Evolutionary conservation across 2,113 vertebrate genomes (phyloP), one percentile per base, ranked within the genome.

Genomic region (Entomyzon cyanotis): DNA sequence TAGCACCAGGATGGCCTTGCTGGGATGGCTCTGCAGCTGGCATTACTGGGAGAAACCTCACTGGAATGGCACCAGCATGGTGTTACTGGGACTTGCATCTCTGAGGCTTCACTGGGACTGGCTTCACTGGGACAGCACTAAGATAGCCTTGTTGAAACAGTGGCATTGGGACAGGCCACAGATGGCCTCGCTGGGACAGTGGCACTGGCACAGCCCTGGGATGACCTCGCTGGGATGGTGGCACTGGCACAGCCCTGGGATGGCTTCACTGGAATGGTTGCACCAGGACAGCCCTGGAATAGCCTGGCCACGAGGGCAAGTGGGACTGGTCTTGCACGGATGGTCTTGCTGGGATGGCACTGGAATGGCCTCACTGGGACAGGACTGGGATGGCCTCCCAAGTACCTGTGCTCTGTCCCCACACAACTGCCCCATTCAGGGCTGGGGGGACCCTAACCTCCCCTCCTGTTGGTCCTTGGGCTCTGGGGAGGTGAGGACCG

Each of bases 391-490:
- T 73, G 70, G 7, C 30, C 50, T 50, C 30, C 33, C 28, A 56
- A 22, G 15, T 12, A 41, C 49, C 22, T 52, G 31, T 24, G 28
- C 33, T 59, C 30, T 73, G 78, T 75, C n/a, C 39, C 60, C 41
- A 37, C 80, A 95, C 87, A 89, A 71, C 56, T 17, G 47, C 71
- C 58, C 80, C 84, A 55, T 93, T 91, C 67, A 94, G 42, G 46
- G 83, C 44, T 73, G 23, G 1, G 5, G 24, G 44, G 15, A 30
- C 31, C 25, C 15, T 4, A 1, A 22, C 5, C 53, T 88, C 58
- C 25, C 31, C 7, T 73, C 37, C 30, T 2, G 0, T 15, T 0
- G 0, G 19, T 52, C 64, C 39, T n/a, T 19, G 56, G 35, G 15
- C 41, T 67, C 7, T 0, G 53, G 17, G 19, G 30, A 69, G 30